Evolutionary conservation across 2,888 invertebrate genomes (phyloP).

Genomic region (Isotomurus palustris): DNA sequence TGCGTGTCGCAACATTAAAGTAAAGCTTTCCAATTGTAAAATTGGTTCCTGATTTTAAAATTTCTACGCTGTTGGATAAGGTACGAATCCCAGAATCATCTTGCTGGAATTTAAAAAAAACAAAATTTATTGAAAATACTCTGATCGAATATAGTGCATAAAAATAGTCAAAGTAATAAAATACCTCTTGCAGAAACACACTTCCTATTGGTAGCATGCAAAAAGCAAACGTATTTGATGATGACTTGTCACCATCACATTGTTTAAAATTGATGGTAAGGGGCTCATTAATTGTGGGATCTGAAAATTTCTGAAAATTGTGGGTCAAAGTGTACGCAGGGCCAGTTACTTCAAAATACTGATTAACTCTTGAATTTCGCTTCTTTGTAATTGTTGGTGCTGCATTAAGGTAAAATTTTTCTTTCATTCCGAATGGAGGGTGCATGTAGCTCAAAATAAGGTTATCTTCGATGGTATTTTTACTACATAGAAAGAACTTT

Average conservation of each 20-base stretch:
- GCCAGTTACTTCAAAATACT: not conserved
- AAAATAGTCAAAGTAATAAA: not conserved
- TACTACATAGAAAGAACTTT: conserved; percentile 14
- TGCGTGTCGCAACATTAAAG: not conserved
- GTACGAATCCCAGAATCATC: conserved; percentile 9
- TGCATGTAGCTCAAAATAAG: conserved; percentile 24
- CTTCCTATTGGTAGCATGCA: conserved; percentile 27
- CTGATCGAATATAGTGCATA: not conserved
- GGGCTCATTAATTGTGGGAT: conserved; percentile 19
- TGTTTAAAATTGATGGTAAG: conserved; percentile 19
- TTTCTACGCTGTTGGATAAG: conserved; percentile 14
- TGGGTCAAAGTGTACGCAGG: not conserved
- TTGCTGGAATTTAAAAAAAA: conserved; percentile 3
- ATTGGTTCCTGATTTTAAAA: conserved; percentile 13
- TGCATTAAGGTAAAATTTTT: conserved; percentile 2
- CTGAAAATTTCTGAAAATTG: conserved; percentile 14
- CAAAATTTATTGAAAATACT: not conserved
- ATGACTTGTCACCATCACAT: not conserved
- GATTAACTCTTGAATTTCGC: not conserved
- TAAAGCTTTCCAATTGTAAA: conserved; percentile 15
- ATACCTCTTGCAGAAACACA: conserved; percentile 22
- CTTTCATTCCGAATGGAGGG: conserved; percentile 17
- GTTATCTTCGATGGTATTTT: not conserved
- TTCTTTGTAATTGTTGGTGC: not conserved
- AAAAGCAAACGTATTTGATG: conserved; percentile 11